Conservation (phyloP, 2,797 vertebrate species). For the Ctenosaura bakeri region DNA sequence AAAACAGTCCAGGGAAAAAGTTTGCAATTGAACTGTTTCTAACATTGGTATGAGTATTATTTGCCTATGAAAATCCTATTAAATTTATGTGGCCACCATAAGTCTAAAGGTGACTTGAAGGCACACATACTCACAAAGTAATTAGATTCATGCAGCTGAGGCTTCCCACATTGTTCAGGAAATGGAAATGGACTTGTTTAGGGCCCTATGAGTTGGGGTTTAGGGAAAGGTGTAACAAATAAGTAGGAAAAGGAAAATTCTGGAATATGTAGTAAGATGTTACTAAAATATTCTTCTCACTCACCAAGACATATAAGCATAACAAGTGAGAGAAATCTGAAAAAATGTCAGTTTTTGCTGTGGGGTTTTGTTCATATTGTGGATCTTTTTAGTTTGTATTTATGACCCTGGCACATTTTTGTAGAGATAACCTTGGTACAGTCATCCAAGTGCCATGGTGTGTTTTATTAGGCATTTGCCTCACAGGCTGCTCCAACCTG, state of each 20-base stretch:
- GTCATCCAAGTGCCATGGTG: neutral
- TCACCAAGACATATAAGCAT: constrained; percentile 1
- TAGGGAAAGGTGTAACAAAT: neutral
- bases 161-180: constrained; percentile 45
- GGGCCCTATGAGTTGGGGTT: constrained; percentile 25
- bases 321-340: constrained; percentile 16
- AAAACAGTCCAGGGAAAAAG: no score
- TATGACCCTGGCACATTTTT: constrained; percentile 46
- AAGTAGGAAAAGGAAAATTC: constrained; percentile 34
- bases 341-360: constrained; percentile 3
- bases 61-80: no score
- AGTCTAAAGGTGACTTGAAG: no score
- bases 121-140: constrained; percentile 23
- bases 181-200: constrained; percentile 56
- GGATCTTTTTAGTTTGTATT: constrained; percentile 19
- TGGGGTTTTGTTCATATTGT: constrained; percentile 35
- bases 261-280: constrained; percentile 2
- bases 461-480: constrained; percentile 25
- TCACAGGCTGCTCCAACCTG: constrained; percentile 7
- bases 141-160: constrained; percentile 58
- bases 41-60: no score
- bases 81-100: no score
- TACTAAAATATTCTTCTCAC: constrained; percentile 1
- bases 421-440: constrained; percentile 35
- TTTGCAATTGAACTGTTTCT: no score